Percentiles rank a stretch among this genome's conserved stretches.
Conservation (phyloP, 2,113 vertebrate species). For the Coryphaenoides rupestris region DNA sequence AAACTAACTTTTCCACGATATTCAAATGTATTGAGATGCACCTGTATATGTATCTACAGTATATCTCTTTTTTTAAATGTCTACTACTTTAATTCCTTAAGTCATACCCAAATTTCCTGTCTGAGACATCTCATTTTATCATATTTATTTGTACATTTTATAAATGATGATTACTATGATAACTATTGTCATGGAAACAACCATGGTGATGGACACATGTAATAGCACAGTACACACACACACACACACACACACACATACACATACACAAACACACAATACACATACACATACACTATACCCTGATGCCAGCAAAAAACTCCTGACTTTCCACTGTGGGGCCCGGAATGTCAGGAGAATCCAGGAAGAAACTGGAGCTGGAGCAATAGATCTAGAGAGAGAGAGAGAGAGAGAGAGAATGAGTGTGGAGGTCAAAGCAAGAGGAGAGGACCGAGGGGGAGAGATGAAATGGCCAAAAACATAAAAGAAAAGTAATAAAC, state of each 20-base stretch:
- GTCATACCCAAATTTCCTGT: no score
- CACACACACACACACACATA: not conserved
- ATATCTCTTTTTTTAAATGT: no score
- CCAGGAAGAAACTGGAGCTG: conserved; percentile 80
- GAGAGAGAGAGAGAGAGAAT: not conserved
- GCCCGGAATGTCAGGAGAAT: conserved; percentile 73
- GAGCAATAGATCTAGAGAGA: conserved; percentile 80
- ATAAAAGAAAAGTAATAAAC: not conserved
- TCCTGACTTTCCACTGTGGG: conserved; percentile 75
- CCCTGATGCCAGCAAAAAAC: conserved; percentile 88
- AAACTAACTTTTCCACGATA: no score
- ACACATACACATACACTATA: conserved; percentile 46
- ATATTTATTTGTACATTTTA: no score
- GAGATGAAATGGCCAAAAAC: not conserved
- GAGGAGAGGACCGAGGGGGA: not conserved
- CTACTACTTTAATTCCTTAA: no score
- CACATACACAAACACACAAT: conserved; percentile 1
- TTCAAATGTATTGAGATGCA: no score
- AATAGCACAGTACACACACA: not conserved
- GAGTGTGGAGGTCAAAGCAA: not conserved
- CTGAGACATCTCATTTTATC: no score
- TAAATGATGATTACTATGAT: no score
- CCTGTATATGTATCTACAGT: no score
- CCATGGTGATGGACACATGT: not conserved
- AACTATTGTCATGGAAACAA: no score